A percentile compares a stretch with the other conserved stretches of the same genome.
Conservation (phyloP, 2,113 vertebrate genomes). For the Anas platyrhynchos region DNA sequence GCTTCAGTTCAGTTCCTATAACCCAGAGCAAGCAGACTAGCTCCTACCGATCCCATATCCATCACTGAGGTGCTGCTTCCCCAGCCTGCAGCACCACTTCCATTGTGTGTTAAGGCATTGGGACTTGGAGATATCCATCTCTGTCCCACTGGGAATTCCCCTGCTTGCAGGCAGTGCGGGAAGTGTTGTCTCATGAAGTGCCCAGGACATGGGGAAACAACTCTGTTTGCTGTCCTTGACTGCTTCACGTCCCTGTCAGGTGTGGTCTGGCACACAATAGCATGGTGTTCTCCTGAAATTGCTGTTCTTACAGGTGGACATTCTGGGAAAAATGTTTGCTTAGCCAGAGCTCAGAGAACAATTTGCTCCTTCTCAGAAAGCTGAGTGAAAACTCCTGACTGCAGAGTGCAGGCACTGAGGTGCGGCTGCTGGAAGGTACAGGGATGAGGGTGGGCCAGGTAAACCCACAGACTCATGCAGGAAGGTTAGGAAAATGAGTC, state of each 20-base stretch:
- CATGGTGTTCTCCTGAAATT: background rate
- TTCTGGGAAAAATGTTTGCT: background rate
- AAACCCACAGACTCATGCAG: background rate
- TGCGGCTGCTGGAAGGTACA: background rate
- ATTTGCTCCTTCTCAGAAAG: background rate
- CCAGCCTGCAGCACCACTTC: background rate
- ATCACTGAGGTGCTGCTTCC: background rate
- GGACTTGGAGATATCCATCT: background rate
- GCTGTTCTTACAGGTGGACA: background rate
- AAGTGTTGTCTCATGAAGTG: background rate
- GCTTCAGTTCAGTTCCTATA: background rate
- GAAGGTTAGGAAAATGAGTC: background rate
- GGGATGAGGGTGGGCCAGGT: background rate
- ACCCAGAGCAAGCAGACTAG: background rate
- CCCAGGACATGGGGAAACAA: background rate
- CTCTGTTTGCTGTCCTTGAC: background rate
- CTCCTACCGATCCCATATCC: background rate
- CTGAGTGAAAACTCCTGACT: background rate
- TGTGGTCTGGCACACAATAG: background rate
- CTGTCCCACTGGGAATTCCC: background rate
- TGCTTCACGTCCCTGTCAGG: background rate
- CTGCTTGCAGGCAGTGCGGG: background rate
- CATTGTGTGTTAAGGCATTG: background rate
- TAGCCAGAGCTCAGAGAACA: background rate
- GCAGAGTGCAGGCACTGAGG: background rate